Evolutionary conservation across 2,888 invertebrate species (phyloP).

Genomic region (Caradrina kadenii): DNA sequence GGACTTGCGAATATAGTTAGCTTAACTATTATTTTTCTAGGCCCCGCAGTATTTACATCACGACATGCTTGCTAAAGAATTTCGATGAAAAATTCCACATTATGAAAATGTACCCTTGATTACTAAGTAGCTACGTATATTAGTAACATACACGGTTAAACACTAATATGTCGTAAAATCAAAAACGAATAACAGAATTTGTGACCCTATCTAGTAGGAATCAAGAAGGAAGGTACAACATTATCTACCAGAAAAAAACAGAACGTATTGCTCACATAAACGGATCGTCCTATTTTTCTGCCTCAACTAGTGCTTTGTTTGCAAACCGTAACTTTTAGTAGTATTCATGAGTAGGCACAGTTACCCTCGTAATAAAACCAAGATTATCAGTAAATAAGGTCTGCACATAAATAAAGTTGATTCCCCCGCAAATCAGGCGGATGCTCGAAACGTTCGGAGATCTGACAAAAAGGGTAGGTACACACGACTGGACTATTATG

Average conservation of each 20-base stretch:
- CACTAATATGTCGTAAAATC: neutral
- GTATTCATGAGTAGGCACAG: constrained; percentile 63
- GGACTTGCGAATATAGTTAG: constrained; percentile 59
- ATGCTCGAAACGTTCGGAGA: constrained; percentile 52
- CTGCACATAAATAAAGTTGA: constrained; percentile 64
- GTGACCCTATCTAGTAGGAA: constrained; percentile 22
- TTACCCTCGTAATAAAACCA: constrained; percentile 64
- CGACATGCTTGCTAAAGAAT: constrained; percentile 38
- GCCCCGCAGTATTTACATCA: constrained; percentile 42
- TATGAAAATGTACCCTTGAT: constrained; percentile 10
- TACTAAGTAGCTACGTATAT: neutral
- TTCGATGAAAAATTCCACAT: constrained; percentile 19
- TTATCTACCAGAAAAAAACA: constrained; percentile 33
- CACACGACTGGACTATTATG: constrained; percentile 50
- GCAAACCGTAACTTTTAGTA: constrained; percentile 62
- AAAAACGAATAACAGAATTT: constrained; percentile 2
- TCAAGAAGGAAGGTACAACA: constrained; percentile 10
- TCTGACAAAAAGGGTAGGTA: constrained; percentile 50
- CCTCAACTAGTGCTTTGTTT: constrained; percentile 55
- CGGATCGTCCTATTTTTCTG: constrained; percentile 52
- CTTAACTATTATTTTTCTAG: constrained; percentile 58
- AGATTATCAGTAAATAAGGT: constrained; percentile 66
- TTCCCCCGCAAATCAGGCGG: constrained; percentile 60
- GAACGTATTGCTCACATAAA: constrained; percentile 51
- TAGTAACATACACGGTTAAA: constrained; percentile 3